phyloP scores from a whole-genome alignment of 2,797 vertebrate species.

The Acanthopagrus latus region DNA sequence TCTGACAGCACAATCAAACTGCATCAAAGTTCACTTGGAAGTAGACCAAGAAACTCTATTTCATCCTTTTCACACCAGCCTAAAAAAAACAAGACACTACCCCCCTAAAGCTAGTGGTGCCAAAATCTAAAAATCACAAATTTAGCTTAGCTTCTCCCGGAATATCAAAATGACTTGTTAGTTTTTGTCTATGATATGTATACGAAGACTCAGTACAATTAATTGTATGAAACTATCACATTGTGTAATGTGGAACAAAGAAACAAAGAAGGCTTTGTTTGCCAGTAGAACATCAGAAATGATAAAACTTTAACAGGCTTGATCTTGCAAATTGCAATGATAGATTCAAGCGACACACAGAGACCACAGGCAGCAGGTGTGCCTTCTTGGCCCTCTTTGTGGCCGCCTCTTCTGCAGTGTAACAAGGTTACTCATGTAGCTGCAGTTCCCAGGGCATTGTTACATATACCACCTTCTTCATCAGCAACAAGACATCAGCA shows the following conservation, averaged over 20 bases:
- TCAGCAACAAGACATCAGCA: not conserved
- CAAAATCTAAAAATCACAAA: not conserved
- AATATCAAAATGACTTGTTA: not conserved
- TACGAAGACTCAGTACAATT: not conserved
- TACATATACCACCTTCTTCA: not conserved
- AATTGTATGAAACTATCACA: not conserved
- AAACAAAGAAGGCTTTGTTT: not conserved
- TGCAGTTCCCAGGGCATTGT: slow-evolving; percentile 13
- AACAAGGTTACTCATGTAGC: slow-evolving; percentile 14
- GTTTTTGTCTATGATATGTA: not conserved
- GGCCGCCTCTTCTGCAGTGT: slow-evolving; percentile 1
- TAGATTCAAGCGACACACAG: slow-evolving; percentile 9
- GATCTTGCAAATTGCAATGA: slow-evolving; percentile 15
- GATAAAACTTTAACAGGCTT: not conserved
- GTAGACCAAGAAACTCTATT: not conserved
- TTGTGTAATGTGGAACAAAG: not conserved
- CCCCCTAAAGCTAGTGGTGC: not conserved
- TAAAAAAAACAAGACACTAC: not conserved
- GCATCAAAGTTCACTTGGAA: not conserved
- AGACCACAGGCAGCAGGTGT: slow-evolving; percentile 24
- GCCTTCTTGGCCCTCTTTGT: not conserved
- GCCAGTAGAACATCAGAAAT: not conserved
- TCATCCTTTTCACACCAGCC: not conserved
- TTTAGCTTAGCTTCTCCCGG: not conserved
- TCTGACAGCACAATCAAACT: not conserved